Percentiles rank a stretch among this genome's conserved stretches.
Evolutionary conservation across 2,888 invertebrate genomes (phyloP).

Genomic region (Caenorhabditis japonica): DNA sequence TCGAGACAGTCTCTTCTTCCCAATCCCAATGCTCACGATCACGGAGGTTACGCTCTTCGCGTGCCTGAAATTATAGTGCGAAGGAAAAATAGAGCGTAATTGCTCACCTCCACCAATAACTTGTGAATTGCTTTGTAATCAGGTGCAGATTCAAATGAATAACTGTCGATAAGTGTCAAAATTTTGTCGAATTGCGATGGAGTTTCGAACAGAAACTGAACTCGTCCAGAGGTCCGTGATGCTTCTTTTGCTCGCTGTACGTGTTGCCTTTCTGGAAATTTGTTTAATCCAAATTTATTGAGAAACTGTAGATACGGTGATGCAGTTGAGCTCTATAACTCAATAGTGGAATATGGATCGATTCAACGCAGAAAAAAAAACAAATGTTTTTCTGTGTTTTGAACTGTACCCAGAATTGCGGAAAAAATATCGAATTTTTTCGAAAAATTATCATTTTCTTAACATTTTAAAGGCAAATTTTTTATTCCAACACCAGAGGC

Average conservation of each 20-base stretch:
- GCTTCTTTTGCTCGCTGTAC: constrained; percentile 61
- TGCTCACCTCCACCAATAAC: constrained; percentile 56
- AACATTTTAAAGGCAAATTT: too few relatives aligned
- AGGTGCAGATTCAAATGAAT: constrained; percentile 63
- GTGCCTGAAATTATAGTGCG: constrained; percentile 19
- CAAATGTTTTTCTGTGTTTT: too few relatives aligned
- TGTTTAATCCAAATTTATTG: not conserved
- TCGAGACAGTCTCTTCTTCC: constrained; percentile 63
- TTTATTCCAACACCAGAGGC: too few relatives aligned
- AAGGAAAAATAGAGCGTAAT: not conserved
- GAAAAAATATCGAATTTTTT: too few relatives aligned
- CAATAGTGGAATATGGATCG: too few relatives aligned
- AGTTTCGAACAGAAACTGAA: constrained; percentile 60
- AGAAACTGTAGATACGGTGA: too few relatives aligned
- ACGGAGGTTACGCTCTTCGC: constrained; percentile 51
- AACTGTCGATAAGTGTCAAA: constrained; percentile 62
- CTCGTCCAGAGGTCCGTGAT: constrained; percentile 41
- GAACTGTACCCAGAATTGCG: too few relatives aligned
- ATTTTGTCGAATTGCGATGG: constrained; percentile 63
- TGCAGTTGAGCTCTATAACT: too few relatives aligned
- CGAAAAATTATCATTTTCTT: too few relatives aligned
- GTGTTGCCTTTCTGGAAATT: constrained; percentile 53
- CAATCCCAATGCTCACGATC: constrained; percentile 64
- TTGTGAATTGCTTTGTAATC: constrained; percentile 62
- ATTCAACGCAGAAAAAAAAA: too few relatives aligned